Evolutionary conservation across 2,113 vertebrate genomes (phyloP), one percentile per base, ranked within the genome.

Genomic region (Ellobius talpinus): DNA sequence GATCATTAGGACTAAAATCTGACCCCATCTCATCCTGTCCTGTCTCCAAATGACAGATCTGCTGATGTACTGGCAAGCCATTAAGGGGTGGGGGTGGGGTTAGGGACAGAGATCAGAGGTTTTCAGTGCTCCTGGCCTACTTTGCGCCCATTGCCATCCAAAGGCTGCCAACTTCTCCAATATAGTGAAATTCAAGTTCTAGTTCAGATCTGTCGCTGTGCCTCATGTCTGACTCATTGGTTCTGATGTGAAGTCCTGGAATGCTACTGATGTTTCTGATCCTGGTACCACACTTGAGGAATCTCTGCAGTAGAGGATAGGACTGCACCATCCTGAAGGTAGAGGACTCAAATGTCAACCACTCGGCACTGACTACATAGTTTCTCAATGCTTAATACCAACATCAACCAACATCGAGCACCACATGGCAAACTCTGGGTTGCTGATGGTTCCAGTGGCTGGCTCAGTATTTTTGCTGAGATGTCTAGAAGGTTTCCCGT

Each of bases 121-220:
- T 55, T 26, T 50, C 55, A 3, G 85, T 24, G 21, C 17, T 42
- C 16, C 47, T 7, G 19, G 10, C 4, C 7, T 36, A 77, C 29
- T 31, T 39, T 63, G n/a, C 58, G 3, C 74, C 0, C n/a, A 17
- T 26, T 52, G 65, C 63, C 23, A 7, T 50, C 12, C 6, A 10
- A 68, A 84, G 42, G 26, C 5, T 9, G 7, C 50, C 45, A 39
- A 6, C 3, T 19, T 58, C 29, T 36, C 47, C 66, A 45, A 0
- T 0, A 19, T 4, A 14, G 3, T 39, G 23, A 0, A 19, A 42
- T 21, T 78, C 50, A 39, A 63, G 58, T 8, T 3, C 16, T n/a
- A 55, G 70, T 3, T 45, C 47, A 36, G 29, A 33, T 61, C 50
- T 63, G 26, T 12, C 42, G 31, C 87, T 72, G 90, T 13, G 13